A percentile compares a stretch with the other conserved stretches of the same genome.
Conservation (phyloP, 2,113 vertebrate genomes). For the Podocnemis expansa region DNA sequence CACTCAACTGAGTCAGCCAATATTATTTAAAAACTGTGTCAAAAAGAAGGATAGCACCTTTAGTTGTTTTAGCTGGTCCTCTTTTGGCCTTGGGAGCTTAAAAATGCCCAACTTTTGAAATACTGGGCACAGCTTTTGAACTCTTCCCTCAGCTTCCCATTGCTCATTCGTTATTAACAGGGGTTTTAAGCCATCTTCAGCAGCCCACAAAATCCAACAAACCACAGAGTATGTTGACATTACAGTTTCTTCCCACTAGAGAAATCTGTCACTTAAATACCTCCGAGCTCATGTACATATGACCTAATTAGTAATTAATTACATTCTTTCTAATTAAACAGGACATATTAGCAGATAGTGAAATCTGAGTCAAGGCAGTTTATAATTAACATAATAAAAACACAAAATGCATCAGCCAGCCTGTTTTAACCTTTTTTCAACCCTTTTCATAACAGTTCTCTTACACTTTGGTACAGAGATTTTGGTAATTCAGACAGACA, state of each 20-base stretch:
- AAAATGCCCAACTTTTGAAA: neutral
- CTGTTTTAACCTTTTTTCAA: neutral
- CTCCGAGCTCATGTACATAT: neutral
- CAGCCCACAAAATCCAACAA: neutral
- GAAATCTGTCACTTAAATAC: slow-evolving; percentile 11
- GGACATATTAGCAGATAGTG: slow-evolving; percentile 9
- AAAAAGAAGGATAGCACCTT: neutral
- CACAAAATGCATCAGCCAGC: neutral
- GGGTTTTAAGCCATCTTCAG: neutral
- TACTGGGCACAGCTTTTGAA: neutral
- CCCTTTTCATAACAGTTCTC: neutral
- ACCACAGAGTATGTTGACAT: slow-evolving; percentile 5
- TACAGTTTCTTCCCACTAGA: neutral
- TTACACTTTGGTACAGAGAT: neutral
- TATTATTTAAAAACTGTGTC: neutral
- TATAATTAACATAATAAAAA: neutral
- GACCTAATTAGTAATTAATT: slow-evolving; percentile 34
- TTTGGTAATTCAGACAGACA: neutral
- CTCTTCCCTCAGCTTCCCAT: neutral
- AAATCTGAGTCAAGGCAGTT: slow-evolving; percentile 28
- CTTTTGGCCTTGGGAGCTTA: neutral
- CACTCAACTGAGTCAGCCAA: neutral
- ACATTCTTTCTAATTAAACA: slow-evolving; percentile 38
- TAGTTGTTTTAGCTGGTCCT: neutral
- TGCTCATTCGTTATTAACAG: neutral